These are phyloP conservation scores for Sebastes itinus DNA, from an alignment of 2,797 vertebrate genomes.

Conservation along the genomic window DNA sequence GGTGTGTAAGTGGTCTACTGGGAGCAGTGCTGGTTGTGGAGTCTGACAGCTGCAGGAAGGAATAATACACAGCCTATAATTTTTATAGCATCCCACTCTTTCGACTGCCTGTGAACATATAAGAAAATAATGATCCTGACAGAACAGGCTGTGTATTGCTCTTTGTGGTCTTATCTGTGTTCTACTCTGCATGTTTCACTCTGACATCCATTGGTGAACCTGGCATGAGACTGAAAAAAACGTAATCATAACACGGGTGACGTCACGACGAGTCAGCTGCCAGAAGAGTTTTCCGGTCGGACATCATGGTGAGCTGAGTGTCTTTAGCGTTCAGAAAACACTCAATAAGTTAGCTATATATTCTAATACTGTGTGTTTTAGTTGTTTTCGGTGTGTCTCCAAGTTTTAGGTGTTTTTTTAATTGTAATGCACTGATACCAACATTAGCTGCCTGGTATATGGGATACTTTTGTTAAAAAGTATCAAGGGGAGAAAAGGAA, in stretches of 20 bases:
- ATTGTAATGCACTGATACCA: neutral
- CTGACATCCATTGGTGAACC: neutral
- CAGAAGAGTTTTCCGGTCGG: neutral
- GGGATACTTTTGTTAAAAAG: neutral
- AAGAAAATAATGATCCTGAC: neutral
- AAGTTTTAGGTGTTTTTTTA: no score
- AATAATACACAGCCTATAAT: neutral
- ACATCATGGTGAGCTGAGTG: constrained; percentile 45
- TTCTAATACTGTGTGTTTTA: accelerated
- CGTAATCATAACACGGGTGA: neutral
- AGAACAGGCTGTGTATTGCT: neutral
- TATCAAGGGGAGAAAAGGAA: neutral
- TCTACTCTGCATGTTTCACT: neutral
- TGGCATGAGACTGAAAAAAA: neutral
- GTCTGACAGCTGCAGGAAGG: no score
- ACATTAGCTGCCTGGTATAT: neutral
- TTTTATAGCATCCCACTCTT: neutral
- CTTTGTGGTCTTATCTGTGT: neutral
- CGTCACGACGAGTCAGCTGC: constrained; percentile 1
- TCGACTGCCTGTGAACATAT: no score
- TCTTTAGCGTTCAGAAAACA: neutral
- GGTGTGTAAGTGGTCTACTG: no score
- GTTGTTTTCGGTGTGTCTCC: neutral
- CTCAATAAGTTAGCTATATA: neutral
- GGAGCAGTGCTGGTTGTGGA: no score